Evolutionary conservation across 2,113 vertebrate species (phyloP), one percentile per base, ranked within the genome.

Genomic region (Corythornis vintsioides): DNA sequence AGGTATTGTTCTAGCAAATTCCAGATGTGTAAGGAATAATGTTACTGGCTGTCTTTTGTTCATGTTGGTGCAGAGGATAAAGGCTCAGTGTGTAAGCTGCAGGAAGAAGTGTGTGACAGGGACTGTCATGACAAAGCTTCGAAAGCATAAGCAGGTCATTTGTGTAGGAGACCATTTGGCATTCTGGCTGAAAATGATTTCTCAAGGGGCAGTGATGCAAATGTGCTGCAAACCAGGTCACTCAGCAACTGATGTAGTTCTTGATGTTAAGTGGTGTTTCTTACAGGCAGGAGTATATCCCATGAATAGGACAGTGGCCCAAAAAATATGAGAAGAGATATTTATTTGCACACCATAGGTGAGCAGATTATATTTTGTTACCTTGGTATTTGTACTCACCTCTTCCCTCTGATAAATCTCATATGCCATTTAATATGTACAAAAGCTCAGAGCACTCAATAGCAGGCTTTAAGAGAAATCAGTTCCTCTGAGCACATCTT

Each of bases 351-450:
- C 14, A 15, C 16, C 33, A 5, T 11, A 72, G 53, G 47, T 64
- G 61, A 84, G 16, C 14, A 59, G 22, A 48, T 71, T 74, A 64
- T 78, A 60, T 77, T 88, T 88, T 43, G 18, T 74, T 90, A 19
- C 61, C 11, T 78, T 69, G 40, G 10, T 75, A n/a, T 83, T 82
- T 87, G n/a, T 87, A 72, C 13, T 65, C 55, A 66, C 38, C 25
- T 85, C 86, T 83, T 80, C 15, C 7, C 31, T 94, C 38, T 76
- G 60, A 78, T 91, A 88, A 74, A 69, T 90, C 76, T 86, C 40
- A 6, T 15, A 18, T 56, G 5, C 31, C 81, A 31, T 89, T 82
- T 70, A 78, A 42, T 82, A 76, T 22, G 28, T 90, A 43, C 48
- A 60, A 53, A 88, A 89, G 73, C 38, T 29, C 59, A 85, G 63